Evolutionary conservation across 1,140 invertebrate genomes (phyloP), one percentile per base, ranked within the genome.

Genomic region (Bilobella aurantiaca): DNA sequence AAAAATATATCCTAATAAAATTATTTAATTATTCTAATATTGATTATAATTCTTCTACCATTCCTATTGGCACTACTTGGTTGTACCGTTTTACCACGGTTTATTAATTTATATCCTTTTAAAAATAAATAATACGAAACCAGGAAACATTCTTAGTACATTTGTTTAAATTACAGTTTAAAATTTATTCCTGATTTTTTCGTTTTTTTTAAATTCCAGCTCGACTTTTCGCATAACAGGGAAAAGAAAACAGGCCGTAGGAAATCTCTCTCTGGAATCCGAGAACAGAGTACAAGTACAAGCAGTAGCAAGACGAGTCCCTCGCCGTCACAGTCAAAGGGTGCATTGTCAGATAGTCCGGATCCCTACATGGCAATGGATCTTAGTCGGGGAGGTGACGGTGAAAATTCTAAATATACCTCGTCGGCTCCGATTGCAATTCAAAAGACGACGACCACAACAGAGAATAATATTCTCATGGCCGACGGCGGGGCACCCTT

Each of bases 381-480:
- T 8, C 3, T 25, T 3, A n/a, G n/a, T n/a, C n/a, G n/a, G n/a
- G n/a, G n/a, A n/a, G n/a, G n/a, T n/a, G 34, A 65, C 25, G 46
- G 3, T 37, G 47, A 21, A 53, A 42, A 21, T 37, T 47, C 65
- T 37, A 59, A 56, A 23, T 73, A 69, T 37, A 29, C 71, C 30
- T 61, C 62, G 2, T 73, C 71, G 5, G 71, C 68, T 23, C 71
- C 71, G 3, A 73, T 73, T 21, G 66, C 68, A 23, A 73, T 73
- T 31, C 66, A 73, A 42, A 70, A 68, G 31, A 30, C n/a, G n/a
- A n/a, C n/a, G n/a, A n/a, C n/a, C n/a, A n/a, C n/a, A n/a, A 23
- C 12, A 14, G 8, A 53, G 49, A 66, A 66, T 3, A 62, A 16
- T 58, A 66, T 29, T 21, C 23, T 58, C 16, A 1, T 29, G 16